phyloP scores from a whole-genome alignment of 2,888 invertebrate genomes.

The Pardosa pseudoannulata region DNA sequence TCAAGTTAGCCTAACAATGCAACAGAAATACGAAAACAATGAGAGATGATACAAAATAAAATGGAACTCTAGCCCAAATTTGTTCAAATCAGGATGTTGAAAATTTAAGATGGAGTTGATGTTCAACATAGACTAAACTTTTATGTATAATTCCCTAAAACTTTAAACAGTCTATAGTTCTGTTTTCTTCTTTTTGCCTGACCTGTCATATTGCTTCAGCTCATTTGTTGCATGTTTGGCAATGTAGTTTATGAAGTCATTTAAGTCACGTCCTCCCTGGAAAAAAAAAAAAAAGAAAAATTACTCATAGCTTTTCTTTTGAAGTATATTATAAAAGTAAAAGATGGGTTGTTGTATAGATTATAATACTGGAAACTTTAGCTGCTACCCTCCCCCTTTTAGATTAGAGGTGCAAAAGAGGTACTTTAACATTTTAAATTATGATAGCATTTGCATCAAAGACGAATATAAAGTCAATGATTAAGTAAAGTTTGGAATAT shows the following conservation, averaged over 20 bases:
- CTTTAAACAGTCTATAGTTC: slow-evolving; percentile 57
- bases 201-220: slow-evolving; percentile 90
- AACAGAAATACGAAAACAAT: slow-evolving; percentile 29
- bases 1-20: slow-evolving; percentile 29
- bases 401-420: too few relatives aligned
- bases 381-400: too few relatives aligned
- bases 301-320: too few relatives aligned
- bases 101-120: slow-evolving; percentile 46
- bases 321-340: too few relatives aligned
- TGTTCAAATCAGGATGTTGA: slow-evolving; percentile 62
- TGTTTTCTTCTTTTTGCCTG: slow-evolving; percentile 85
- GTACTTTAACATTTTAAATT: too few relatives aligned
- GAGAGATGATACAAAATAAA: slow-evolving; percentile 57
- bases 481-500: too few relatives aligned
- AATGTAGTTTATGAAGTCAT: slow-evolving; percentile 96
- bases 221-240: slow-evolving; percentile 92
- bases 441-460: too few relatives aligned
- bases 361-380: too few relatives aligned
- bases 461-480: too few relatives aligned
- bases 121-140: slow-evolving; percentile 35
- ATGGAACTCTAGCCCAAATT: slow-evolving; percentile 30
- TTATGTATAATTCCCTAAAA: slow-evolving; percentile 40
- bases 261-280: slow-evolving; percentile 92
- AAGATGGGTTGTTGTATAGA: too few relatives aligned
- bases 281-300: too few relatives aligned